Conservation (phyloP, 2,113 vertebrate genomes). For the Sinosuthora webbiana region DNA sequence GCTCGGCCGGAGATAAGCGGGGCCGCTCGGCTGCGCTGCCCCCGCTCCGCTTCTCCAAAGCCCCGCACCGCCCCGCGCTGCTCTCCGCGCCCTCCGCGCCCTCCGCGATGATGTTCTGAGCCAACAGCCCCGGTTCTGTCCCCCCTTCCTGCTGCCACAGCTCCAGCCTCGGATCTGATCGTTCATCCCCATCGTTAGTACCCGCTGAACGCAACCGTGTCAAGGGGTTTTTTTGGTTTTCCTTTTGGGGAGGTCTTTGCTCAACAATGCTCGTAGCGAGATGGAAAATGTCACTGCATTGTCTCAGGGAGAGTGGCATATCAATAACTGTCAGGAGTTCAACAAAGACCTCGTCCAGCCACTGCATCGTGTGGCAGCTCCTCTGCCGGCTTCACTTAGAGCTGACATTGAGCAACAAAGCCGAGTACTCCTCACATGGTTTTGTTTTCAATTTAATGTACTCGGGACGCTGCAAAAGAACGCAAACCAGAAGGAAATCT, state of each 20-base stretch:
- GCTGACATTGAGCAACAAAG: slow-evolving; percentile 33
- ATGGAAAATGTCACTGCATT: not conserved
- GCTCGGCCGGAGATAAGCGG: slow-evolving; percentile 55
- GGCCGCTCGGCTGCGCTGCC: not conserved
- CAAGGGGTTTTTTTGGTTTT: not conserved
- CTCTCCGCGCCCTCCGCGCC: fast-evolving
- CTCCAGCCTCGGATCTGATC: not conserved
- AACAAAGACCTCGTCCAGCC: not conserved
- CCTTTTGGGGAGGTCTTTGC: not conserved
- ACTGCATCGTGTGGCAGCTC: not conserved
- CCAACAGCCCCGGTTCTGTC: not conserved
- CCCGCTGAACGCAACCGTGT: not conserved
- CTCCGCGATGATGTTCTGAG: fast-evolving
- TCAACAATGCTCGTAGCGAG: not conserved
- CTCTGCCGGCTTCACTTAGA: not conserved
- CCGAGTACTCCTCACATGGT: slow-evolving; percentile 17
- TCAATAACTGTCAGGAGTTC: not conserved
- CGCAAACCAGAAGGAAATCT: slow-evolving; percentile 6
- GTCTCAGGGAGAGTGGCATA: not conserved
- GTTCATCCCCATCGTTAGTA: not conserved
- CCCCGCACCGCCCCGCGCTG: not conserved
- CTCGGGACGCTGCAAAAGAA: slow-evolving; percentile 2
- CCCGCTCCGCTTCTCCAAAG: not conserved
- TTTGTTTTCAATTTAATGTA: slow-evolving; percentile 44
- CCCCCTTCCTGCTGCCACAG: not conserved